Evolutionary conservation across 2,888 invertebrate species (phyloP).

Genomic region (Clistopyga incitator): DNA sequence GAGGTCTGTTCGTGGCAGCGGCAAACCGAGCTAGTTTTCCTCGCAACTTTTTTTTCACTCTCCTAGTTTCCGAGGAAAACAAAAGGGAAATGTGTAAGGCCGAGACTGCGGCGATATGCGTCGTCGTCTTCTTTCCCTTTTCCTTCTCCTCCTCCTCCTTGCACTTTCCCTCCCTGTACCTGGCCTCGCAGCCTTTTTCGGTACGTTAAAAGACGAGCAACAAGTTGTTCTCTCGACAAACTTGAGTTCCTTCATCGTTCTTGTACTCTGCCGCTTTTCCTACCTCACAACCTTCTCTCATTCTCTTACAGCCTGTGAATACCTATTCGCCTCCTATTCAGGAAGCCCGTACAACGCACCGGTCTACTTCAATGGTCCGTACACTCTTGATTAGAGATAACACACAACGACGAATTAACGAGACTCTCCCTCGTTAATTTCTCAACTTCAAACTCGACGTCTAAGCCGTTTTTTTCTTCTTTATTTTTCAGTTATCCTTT

Average conservation of each 20-base stretch:
- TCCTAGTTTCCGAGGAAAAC: slow-evolving; percentile 22
- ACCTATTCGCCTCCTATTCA: slow-evolving; percentile 19
- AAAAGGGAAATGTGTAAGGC: slow-evolving; percentile 37
- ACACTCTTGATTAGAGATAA: slow-evolving; percentile 35
- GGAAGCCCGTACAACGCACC: background rate
- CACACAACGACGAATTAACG: slow-evolving; percentile 31
- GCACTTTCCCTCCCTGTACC: background rate
- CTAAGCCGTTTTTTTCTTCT: background rate
- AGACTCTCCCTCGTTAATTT: slow-evolving; percentile 31
- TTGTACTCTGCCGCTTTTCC: background rate
- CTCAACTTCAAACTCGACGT: slow-evolving; percentile 14
- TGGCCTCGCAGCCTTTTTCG: slow-evolving; percentile 15
- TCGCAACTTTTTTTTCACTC: slow-evolving; percentile 45
- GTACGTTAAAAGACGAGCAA: slow-evolving; percentile 18
- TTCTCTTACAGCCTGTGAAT: slow-evolving; percentile 40
- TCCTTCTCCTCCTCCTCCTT: slow-evolving; percentile 1
- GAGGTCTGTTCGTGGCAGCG: slow-evolving; percentile 38
- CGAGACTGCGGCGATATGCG: slow-evolving; percentile 29
- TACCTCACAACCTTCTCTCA: slow-evolving; percentile 20
- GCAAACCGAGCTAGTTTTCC: slow-evolving; percentile 17
- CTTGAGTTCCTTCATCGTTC: slow-evolving; percentile 13
- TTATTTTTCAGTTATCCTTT: background rate
- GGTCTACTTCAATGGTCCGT: slow-evolving; percentile 35
- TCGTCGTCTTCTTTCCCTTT: background rate
- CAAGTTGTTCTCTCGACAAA: slow-evolving; percentile 37